These are phyloP conservation scores for Damaliscus lunatus DNA, from an alignment of 2,113 vertebrate genomes.

Conservation along the genomic window DNA sequence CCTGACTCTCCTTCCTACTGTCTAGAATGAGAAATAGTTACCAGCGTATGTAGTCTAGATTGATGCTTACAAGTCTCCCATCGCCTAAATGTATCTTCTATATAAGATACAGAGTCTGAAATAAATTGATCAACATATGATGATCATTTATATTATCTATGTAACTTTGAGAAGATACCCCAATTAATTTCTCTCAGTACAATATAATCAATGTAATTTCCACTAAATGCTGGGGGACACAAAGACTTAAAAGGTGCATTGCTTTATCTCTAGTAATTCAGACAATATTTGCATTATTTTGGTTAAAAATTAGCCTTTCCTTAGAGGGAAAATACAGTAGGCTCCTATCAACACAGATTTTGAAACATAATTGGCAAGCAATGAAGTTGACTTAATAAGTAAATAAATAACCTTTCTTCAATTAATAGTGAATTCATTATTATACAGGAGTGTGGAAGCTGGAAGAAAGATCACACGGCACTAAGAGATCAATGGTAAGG, in stretches of 20 bases:
- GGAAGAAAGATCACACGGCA: not conserved
- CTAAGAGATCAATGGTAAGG: not conserved
- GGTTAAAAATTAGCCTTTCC: not conserved
- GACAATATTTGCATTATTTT: not conserved
- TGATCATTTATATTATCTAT: not conserved
- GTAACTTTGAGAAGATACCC: not conserved
- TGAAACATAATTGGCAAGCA: not conserved
- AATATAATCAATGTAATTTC: not conserved
- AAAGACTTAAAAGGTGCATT: not conserved
- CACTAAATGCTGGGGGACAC: not conserved
- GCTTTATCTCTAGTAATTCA: not conserved
- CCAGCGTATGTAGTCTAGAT: not conserved
- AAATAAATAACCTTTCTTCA: not conserved
- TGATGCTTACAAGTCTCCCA: not conserved
- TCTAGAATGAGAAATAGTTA: not conserved
- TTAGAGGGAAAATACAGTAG: not conserved
- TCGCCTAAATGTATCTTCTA: not conserved
- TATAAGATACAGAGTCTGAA: not conserved
- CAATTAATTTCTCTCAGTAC: not conserved
- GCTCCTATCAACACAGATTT: not conserved
- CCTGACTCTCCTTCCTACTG: too few relatives aligned
- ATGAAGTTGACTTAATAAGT: not conserved
- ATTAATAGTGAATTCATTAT: not conserved
- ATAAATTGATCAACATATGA: not conserved
- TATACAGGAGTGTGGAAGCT: not conserved